Conservation (phyloP, 2,888 invertebrate genomes). For the Cheilosia scutellata region DNA sequence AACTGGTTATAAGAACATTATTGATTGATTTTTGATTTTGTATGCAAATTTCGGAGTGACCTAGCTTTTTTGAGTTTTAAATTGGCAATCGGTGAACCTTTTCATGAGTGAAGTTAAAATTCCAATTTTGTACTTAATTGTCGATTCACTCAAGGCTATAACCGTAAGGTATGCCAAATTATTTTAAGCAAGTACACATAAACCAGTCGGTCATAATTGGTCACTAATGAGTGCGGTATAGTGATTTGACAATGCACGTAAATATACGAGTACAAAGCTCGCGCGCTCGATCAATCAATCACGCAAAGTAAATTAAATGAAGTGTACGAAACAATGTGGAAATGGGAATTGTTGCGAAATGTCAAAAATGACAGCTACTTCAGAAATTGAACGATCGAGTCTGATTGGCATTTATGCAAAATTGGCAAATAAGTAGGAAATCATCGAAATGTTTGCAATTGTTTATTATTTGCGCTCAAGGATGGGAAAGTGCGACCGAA, state of each 20-base stretch:
- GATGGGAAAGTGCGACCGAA: background rate
- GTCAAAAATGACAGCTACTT: constrained; percentile 3
- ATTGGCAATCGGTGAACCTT: background rate
- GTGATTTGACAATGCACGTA: constrained; percentile 37
- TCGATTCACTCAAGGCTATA: constrained; percentile 13
- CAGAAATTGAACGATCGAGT: constrained; percentile 1
- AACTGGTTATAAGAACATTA: background rate
- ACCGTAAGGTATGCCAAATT: constrained; percentile 10
- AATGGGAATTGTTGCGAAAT: constrained; percentile 39
- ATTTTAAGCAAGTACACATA: constrained; percentile 1
- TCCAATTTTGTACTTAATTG: background rate
- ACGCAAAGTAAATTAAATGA: background rate
- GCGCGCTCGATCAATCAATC: background rate
- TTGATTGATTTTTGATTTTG: background rate
- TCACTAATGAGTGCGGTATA: constrained; percentile 20
- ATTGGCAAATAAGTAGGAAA: constrained; percentile 24
- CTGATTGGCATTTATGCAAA: constrained; percentile 13
- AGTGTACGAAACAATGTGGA: constrained; percentile 7
- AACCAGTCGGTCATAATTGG: constrained; percentile 19
- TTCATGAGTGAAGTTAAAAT: background rate
- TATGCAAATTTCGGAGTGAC: constrained; percentile 1
- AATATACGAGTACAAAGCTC: constrained; percentile 17
- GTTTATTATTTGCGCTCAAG: constrained; percentile 17
- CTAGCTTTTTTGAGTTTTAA: background rate
- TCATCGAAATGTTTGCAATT: background rate